Evolutionary conservation across 2,113 vertebrate genomes (phyloP).

Genomic region (Silurus meridionalis): DNA sequence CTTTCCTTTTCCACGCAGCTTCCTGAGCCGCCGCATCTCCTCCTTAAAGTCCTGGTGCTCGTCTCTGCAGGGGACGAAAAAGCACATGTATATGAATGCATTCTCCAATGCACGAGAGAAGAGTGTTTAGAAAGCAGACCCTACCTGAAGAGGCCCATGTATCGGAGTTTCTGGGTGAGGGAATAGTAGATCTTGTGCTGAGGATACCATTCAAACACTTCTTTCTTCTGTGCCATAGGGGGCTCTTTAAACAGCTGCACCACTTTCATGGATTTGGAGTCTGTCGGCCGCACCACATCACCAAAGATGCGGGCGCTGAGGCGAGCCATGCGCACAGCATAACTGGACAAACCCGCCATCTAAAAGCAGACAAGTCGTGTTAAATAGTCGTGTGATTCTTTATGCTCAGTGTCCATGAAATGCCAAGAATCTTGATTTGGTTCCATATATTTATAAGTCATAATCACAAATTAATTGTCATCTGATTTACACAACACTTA

Average conservation of each 20-base stretch:
- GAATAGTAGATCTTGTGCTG: conserved; percentile 84
- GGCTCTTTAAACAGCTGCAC: conserved; percentile 86
- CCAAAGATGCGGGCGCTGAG: conserved; percentile 91
- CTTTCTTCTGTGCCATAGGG: conserved; percentile 81
- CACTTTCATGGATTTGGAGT: conserved; percentile 88
- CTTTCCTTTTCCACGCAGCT: conserved; percentile 89
- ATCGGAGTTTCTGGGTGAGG: conserved; percentile 85
- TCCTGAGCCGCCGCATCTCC: conserved; percentile 87
- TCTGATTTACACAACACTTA: background rate
- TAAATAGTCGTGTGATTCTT: background rate
- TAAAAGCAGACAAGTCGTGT: background rate
- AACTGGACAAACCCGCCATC: conserved; percentile 81
- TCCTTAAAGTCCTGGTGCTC: conserved; percentile 96
- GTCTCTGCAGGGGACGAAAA: conserved; percentile 74
- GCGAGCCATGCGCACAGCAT: conserved; percentile 85
- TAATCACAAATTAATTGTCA: background rate
- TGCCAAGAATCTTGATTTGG: background rate
- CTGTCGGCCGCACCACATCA: conserved; percentile 82
- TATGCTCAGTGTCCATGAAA: background rate
- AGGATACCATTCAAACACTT: conserved; percentile 92
- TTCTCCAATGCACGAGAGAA: background rate
- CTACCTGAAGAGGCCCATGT: conserved; percentile 92
- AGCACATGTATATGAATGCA: no score
- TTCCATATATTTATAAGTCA: background rate
- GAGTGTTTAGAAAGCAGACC: background rate